These are phyloP conservation scores for Neodiprion fabricii DNA, from an alignment of 1,140 invertebrate genomes.

Conservation along the genomic window DNA sequence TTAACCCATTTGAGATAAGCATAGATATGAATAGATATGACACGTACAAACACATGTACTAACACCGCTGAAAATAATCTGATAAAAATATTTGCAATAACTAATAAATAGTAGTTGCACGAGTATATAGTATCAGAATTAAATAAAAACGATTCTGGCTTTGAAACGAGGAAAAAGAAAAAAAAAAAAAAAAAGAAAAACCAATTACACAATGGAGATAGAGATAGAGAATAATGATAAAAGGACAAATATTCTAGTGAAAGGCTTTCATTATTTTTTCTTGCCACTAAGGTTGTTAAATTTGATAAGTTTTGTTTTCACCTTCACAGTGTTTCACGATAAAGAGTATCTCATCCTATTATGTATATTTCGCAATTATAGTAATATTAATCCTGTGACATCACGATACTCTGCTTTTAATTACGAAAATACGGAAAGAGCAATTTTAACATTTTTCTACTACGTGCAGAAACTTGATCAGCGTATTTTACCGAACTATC, in stretches of 20 bases:
- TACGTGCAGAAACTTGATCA: too few relatives aligned
- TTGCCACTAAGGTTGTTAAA: background rate
- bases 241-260: background rate
- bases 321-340: too few relatives aligned
- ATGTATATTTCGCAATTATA: too few relatives aligned
- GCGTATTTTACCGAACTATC: too few relatives aligned
- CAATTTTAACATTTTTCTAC: too few relatives aligned
- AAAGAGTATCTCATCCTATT: too few relatives aligned
- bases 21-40: background rate
- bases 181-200: background rate
- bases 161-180: background rate
- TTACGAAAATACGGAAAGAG: too few relatives aligned
- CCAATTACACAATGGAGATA: background rate
- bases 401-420: too few relatives aligned
- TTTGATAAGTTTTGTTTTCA: background rate
- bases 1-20: background rate
- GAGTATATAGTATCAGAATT: background rate
- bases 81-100: background rate
- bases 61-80: background rate
- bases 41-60: background rate
- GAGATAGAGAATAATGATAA: background rate
- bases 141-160: background rate
- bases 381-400: too few relatives aligned
- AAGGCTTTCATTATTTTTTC: background rate
- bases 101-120: background rate